Percentiles rank a stretch among this genome's conserved stretches.
Conservation (phyloP, 2,797 vertebrate species). For the Tapirus indicus region DNA sequence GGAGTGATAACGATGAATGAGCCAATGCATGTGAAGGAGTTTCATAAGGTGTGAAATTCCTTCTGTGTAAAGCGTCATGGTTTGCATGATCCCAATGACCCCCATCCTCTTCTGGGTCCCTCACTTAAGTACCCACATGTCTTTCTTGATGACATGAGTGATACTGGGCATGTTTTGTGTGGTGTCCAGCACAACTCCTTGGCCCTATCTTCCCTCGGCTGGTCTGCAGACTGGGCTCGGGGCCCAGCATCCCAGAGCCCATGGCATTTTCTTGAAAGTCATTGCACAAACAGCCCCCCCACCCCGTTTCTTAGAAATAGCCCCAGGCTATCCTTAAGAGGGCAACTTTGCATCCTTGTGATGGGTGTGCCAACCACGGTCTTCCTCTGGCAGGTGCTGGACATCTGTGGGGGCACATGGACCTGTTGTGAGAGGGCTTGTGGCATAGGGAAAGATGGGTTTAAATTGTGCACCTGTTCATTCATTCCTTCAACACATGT, state of each 20-base stretch:
- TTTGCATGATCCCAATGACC: rapidly evolving
- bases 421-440: neutral
- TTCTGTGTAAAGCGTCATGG: neutral
- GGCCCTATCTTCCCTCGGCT: neutral
- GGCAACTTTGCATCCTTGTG: neutral
- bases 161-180: neutral
- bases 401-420: too few relatives aligned
- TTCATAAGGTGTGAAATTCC: neutral
- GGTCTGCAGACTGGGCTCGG: neutral
- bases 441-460: neutral
- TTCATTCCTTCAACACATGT: neutral
- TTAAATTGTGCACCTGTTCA: neutral
- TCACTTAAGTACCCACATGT: neutral
- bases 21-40: neutral
- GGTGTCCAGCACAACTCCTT: too few relatives aligned
- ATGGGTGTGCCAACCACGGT: neutral
- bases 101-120: rapidly evolving
- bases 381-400: neutral
- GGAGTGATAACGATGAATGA: neutral
- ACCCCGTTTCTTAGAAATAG: slow-evolving; percentile 24
- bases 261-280: slow-evolving; percentile 27
- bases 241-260: neutral
- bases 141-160: neutral
- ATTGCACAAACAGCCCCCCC: neutral
- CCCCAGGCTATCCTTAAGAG: neutral